Conservation (phyloP, 2,797 vertebrate genomes). For the Molothrus ater region DNA sequence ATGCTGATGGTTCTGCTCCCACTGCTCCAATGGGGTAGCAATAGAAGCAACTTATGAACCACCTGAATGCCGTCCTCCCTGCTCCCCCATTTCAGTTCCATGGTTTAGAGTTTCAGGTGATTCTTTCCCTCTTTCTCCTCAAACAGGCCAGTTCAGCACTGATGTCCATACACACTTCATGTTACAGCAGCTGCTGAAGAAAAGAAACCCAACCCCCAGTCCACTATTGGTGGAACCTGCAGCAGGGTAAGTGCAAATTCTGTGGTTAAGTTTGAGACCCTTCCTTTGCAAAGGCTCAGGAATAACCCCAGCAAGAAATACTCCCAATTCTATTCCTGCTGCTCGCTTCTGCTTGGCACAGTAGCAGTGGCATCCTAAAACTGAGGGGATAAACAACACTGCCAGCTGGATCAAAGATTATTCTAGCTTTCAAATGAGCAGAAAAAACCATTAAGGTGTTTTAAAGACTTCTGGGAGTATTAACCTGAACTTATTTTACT, state of each 20-base stretch:
- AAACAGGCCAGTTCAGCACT: neutral
- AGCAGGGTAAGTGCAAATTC: fast-evolving
- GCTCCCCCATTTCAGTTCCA: neutral
- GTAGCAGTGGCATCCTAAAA: neutral
- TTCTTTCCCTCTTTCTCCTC: neutral
- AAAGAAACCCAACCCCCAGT: neutral
- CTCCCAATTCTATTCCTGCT: neutral
- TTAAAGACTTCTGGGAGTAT: neutral
- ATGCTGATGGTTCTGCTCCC: neutral
- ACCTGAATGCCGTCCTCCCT: neutral
- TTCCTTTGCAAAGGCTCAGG: neutral
- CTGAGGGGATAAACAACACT: neutral
- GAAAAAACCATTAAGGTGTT: neutral
- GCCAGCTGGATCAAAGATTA: neutral
- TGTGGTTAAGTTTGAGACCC: neutral
- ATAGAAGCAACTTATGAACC: neutral
- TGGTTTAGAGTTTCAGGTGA: neutral
- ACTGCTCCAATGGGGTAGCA: neutral
- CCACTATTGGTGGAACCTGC: fast-evolving
- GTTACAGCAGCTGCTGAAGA: neutral
- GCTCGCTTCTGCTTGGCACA: neutral
- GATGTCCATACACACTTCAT: neutral
- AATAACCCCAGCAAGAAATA: neutral
- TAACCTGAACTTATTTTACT: neutral
- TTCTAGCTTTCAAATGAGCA: neutral